Conservation (phyloP, 2,797 vertebrate species). For the Cossypha niveicapilla region DNA sequence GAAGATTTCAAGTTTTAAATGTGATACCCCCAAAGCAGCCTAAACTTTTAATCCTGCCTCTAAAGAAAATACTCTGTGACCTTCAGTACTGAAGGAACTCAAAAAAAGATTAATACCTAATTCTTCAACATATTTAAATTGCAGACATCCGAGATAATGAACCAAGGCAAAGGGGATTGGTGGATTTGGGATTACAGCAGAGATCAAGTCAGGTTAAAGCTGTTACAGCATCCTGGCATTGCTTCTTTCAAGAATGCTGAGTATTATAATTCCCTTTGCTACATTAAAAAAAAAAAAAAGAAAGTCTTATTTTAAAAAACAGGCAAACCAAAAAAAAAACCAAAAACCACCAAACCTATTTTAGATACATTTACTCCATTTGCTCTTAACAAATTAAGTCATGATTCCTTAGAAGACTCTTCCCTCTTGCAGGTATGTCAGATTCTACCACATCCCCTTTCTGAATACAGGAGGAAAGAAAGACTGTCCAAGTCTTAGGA, state of each 20-base stretch:
- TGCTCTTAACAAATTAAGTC: not conserved
- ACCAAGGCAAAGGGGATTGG: constrained; percentile 81
- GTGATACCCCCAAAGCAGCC: not conserved
- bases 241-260: not conserved
- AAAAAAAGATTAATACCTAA: constrained; percentile 50
- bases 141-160: constrained; percentile 74
- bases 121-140: constrained; percentile 54
- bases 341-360: not conserved
- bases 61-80: not conserved
- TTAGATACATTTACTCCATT: not conserved
- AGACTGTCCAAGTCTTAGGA: not conserved
- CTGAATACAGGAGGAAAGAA: not conserved
- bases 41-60: not conserved
- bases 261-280: not conserved
- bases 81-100: constrained; percentile 30
- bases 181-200: constrained; percentile 77
- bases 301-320: not conserved
- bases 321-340: not conserved
- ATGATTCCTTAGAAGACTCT: not conserved
- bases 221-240: constrained; percentile 28
- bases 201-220: constrained; percentile 67
- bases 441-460: not conserved
- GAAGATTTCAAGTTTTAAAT: not conserved
- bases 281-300: not conserved
- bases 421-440: fast-evolving